Percentiles rank a stretch among this genome's conserved stretches.
phyloP scores from a whole-genome alignment of 1,140 invertebrate genomes.

The Octopus sinensis region DNA sequence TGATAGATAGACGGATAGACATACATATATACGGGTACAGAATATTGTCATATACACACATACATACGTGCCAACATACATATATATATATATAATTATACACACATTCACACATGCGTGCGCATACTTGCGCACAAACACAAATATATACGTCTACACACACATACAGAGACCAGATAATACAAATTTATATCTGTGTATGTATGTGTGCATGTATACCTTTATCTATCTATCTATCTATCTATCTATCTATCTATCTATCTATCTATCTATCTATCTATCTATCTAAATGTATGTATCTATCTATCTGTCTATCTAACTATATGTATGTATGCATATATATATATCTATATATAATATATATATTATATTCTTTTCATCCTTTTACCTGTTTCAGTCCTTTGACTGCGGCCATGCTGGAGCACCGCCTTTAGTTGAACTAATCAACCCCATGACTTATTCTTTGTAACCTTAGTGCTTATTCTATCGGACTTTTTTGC shows the following conservation, averaged over 20 bases:
- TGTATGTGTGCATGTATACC: not conserved
- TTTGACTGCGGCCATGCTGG: too few species aligned
- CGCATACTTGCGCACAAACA: not conserved
- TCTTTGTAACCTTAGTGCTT: too few species aligned
- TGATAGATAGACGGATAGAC: not conserved
- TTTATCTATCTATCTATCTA: not conserved
- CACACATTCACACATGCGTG: not conserved
- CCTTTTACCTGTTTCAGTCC: too few species aligned
- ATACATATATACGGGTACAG: not conserved
- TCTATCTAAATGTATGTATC: too few species aligned
- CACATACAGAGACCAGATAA: not conserved
- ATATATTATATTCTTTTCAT: too few species aligned
- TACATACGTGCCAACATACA: not conserved
- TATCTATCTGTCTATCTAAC: too few species aligned
- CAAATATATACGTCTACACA: not conserved
- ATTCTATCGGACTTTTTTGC: too few species aligned
- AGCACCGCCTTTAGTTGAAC: too few species aligned
- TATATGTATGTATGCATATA: too few species aligned
- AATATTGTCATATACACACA: not conserved
- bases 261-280: too few species aligned
- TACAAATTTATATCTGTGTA: not conserved
- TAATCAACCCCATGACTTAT: too few species aligned
- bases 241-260: not conserved
- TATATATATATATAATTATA: not conserved
- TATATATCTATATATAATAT: too few species aligned